Conservation (phyloP, 2,888 invertebrate species). For the Pemphredon lugubris region DNA sequence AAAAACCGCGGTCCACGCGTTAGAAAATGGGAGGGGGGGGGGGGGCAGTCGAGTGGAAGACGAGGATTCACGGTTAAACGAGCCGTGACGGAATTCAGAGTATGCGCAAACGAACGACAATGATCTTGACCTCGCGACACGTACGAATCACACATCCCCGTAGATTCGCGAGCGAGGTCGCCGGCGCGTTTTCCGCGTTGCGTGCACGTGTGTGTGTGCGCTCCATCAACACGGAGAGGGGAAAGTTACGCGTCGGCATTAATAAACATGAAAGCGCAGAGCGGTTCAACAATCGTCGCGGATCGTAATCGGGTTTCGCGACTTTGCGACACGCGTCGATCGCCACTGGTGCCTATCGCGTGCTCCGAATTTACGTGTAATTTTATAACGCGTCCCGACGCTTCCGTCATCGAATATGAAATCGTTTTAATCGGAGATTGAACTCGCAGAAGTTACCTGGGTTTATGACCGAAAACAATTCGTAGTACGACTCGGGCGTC, state of each 20-base stretch:
- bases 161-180: constrained; percentile 31
- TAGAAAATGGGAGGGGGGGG: no score
- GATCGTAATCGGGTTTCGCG: constrained; percentile 5
- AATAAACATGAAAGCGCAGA: constrained; percentile 36
- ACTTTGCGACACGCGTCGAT: constrained; percentile 4
- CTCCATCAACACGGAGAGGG: background rate
- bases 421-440: background rate
- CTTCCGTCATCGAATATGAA: background rate
- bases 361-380: constrained; percentile 1
- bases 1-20: no score
- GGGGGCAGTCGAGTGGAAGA: no score
- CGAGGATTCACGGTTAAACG: constrained; percentile 17
- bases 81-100: constrained; percentile 41
- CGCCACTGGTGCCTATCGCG: background rate
- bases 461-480: no score
- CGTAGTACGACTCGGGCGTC: no score
- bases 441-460: no score
- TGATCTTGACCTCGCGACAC: constrained; percentile 61
- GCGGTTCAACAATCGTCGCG: constrained; percentile 28
- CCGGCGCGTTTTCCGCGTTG: constrained; percentile 33
- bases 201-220: no score
- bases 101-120: constrained; percentile 53
- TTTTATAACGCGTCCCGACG: background rate
- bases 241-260: constrained; percentile 31
- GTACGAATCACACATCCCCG: constrained; percentile 27